Percentiles rank a stretch among this genome's conserved stretches.
These are phyloP conservation scores for Ceyx melanurus DNA, from an alignment of 2,113 vertebrate genomes.

Conservation along the genomic window DNA sequence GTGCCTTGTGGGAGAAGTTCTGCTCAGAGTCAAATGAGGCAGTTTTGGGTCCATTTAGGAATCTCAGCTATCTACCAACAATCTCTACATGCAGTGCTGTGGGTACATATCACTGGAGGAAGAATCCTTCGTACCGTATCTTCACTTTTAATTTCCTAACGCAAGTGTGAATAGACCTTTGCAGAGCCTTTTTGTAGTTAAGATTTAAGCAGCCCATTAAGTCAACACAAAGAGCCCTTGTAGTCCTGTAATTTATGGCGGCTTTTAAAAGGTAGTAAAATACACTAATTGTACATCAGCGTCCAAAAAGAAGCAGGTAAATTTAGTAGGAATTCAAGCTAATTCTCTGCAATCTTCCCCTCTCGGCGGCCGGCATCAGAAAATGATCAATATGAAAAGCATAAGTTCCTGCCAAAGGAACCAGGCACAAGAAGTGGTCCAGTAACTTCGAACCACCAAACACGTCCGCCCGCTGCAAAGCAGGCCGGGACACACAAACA, in stretches of 20 bases:
- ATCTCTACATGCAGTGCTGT: background rate
- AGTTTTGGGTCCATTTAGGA: conserved; percentile 9
- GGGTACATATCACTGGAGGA: background rate
- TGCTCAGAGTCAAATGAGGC: background rate
- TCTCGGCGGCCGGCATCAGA: conserved; percentile 22
- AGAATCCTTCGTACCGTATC: conserved; percentile 24
- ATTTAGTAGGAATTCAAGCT: conserved; percentile 72
- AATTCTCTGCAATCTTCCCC: conserved; percentile 58
- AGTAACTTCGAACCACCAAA: background rate
- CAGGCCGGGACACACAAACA: background rate
- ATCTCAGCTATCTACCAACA: conserved; percentile 33
- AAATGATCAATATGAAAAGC: background rate
- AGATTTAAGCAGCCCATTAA: conserved; percentile 70
- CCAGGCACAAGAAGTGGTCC: background rate
- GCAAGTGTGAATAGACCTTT: conserved; percentile 29
- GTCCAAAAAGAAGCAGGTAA: conserved; percentile 75
- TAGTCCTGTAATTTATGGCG: conserved; percentile 77
- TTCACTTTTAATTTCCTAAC: conserved; percentile 40
- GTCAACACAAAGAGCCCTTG: conserved; percentile 70
- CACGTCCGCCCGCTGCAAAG: background rate
- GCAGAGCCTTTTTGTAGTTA: conserved; percentile 33
- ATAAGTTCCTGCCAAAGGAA: background rate
- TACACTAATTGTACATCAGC: conserved; percentile 76
- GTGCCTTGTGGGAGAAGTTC: conserved; percentile 1
- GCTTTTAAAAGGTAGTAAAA: conserved; percentile 81